Percentiles rank a stretch among this genome's conserved stretches.
These are phyloP conservation scores for Oncopeltus fasciatus DNA, from an alignment of 1,140 invertebrate species.

Conservation along the genomic window DNA sequence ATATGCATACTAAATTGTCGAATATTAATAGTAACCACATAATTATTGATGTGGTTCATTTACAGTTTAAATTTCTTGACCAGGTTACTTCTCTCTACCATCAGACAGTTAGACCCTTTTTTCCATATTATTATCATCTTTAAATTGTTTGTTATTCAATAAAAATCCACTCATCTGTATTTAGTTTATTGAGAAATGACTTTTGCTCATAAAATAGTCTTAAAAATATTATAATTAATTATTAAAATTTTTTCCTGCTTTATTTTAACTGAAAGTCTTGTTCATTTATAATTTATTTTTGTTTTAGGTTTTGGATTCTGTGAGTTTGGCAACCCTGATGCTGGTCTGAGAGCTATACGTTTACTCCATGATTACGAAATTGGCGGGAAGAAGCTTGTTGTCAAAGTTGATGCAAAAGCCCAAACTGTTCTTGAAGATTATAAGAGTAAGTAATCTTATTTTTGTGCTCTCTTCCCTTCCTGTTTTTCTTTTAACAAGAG, in stretches of 20 bases:
- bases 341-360: conserved; percentile 82
- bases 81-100: too few species aligned
- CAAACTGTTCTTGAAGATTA: conserved; percentile 87
- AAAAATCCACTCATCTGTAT: background rate
- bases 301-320: conserved; percentile 88
- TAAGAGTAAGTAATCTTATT: conserved; percentile 36
- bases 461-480: background rate
- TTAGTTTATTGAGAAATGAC: too few species aligned
- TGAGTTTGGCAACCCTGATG: conserved; percentile 87
- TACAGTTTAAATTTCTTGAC: too few species aligned
- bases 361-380: conserved; percentile 88
- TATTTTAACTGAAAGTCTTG: too few species aligned
- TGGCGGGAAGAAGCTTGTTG: conserved; percentile 83
- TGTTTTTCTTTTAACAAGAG: conserved; percentile 1
- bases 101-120: too few species aligned
- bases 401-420: conserved; percentile 96
- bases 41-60: too few species aligned
- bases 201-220: too few species aligned
- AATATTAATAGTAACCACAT: too few species aligned
- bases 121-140: too few species aligned
- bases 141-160: background rate
- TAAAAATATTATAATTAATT: too few species aligned
- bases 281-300: background rate
- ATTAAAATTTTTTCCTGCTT: background rate
- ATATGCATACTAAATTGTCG: too few species aligned